Base-by-base conservation (phyloP, 2,888 invertebrate species). In the Synanthedon andrenaeformis region DNA sequence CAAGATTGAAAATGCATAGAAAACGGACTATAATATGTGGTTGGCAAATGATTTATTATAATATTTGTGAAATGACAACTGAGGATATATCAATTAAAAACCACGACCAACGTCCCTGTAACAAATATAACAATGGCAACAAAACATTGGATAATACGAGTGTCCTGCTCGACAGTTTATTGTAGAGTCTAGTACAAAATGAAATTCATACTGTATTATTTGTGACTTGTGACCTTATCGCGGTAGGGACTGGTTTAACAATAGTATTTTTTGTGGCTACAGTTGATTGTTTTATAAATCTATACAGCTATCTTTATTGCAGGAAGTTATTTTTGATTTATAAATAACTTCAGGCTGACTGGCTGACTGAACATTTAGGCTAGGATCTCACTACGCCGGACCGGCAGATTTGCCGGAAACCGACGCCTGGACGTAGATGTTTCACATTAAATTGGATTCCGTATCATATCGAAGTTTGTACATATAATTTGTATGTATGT, bases 161-260 rank as follows among this genome's bases (percentile, higher is more conserved):
- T 51, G 54, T 42, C 55, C 23, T 52, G 51, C 41, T 51, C 19
- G 17, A 35, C 42, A 41, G 35, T 51, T 41, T 28, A n/a, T 13
- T 53, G 52, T 52, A 54, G 6, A 45, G n/a, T 53, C 65, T 64
- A 60, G 60, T 57, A 55, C 58, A 60, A 60, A 58, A 57, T 54
- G 51, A 55, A 54, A 53, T 51, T n/a, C 41, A 54, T 53, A 45
- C 49, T 51, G 48, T 45, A 51, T 53, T 53, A 53, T 58, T 53
- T 56, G 51, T 58, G 54, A 59, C 59, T 53, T 56, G 51, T 58
- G 54, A 59, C 59, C 57, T 59, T 57, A 55, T 35, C 6, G 45
- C 45, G 1, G 17, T 49, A 55, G 49, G 49, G 49, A 53, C 51
- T 42, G 52, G 53, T 55, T 54, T 53, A 58, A 59, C 58, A 58